Evolutionary conservation across 2,888 invertebrate species (phyloP).

Genomic region (Ferdinandea cuprea): DNA sequence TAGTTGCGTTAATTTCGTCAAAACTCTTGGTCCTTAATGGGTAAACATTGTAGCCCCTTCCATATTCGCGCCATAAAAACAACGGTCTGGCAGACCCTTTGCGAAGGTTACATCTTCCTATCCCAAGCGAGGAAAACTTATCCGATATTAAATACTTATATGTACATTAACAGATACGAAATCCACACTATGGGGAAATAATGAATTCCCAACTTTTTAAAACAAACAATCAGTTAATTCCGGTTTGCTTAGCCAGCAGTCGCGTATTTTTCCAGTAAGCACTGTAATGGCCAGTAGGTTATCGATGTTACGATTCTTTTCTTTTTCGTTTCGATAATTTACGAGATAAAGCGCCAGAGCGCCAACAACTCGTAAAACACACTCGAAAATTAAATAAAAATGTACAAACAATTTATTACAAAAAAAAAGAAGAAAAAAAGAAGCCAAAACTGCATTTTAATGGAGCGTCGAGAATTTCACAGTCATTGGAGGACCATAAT

Average conservation of each 20-base stretch:
- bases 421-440: neutral
- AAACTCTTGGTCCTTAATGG: no score
- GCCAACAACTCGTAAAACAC: constrained; percentile 23
- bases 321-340: constrained; percentile 58
- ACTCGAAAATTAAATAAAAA: constrained; percentile 43
- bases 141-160: no score
- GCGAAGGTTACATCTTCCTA: no score
- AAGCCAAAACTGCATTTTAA: constrained; percentile 53
- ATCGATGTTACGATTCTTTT: constrained; percentile 66
- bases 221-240: neutral
- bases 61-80: no score
- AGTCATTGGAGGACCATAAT: neutral
- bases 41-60: no score
- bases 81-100: no score
- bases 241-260: constrained; percentile 46
- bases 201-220: constrained; percentile 19
- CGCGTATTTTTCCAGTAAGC: neutral
- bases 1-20: no score
- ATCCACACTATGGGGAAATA: no score
- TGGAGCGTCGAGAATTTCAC: constrained; percentile 55
- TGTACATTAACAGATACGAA: no score
- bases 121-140: no score
- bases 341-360: constrained; percentile 38
- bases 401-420: neutral
- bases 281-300: constrained; percentile 56